Evolutionary conservation across 1,140 invertebrate genomes (phyloP).

Genomic region (Tetragonula clypearis): DNA sequence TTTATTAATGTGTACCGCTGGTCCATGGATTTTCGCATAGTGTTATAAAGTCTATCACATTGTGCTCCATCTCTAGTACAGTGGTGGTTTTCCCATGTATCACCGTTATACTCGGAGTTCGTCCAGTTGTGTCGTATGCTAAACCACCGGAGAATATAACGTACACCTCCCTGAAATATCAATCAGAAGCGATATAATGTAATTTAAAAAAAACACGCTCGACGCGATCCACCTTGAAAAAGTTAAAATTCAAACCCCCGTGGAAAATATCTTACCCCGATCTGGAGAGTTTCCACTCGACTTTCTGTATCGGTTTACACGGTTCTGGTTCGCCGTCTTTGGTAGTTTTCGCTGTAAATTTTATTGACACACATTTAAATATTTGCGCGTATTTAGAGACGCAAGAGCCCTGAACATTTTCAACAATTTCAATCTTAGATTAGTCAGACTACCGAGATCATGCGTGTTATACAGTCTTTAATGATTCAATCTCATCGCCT

Average conservation of each 20-base stretch:
- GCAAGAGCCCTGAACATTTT: too few species aligned
- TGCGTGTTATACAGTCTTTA: too few species aligned
- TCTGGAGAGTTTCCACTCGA: constrained; percentile 96
- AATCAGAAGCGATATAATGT: constrained; percentile 14
- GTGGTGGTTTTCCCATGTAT: constrained; percentile 97
- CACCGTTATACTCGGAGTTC: constrained; percentile 97
- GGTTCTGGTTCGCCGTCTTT: constrained; percentile 94
- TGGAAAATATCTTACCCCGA: constrained; percentile 87
- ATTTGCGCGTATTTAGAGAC: too few species aligned
- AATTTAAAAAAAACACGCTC: not conserved
- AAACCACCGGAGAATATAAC: constrained; percentile 98
- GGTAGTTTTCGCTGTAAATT: constrained; percentile 89
- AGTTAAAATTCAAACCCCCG: not conserved
- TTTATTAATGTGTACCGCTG: constrained; percentile 87
- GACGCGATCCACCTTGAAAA: not conserved
- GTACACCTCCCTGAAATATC: constrained; percentile 88
- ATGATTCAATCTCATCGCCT: not conserved
- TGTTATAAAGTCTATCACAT: constrained; percentile 98
- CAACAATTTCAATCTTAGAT: too few species aligned
- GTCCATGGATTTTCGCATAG: constrained; percentile 96
- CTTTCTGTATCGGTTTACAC: constrained; percentile 96
- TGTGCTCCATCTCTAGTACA: constrained; percentile 99
- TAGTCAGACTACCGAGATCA: too few species aligned
- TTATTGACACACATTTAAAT: not conserved
- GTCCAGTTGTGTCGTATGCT: constrained; percentile 93